These are phyloP conservation scores for Sarcophaga subvicina DNA, from an alignment of 2,888 invertebrate species.

Conservation along the genomic window DNA sequence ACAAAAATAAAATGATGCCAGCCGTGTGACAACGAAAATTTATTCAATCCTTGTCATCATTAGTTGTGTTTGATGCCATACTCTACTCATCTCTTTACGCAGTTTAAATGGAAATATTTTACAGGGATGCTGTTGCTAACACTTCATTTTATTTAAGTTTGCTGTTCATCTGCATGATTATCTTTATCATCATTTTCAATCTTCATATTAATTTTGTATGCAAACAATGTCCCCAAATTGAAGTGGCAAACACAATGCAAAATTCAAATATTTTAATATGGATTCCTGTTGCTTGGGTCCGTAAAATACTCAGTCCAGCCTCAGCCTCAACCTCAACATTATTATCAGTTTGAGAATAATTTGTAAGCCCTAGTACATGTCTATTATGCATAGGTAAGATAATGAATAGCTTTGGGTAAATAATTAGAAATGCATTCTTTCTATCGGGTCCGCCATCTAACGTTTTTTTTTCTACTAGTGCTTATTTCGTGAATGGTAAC, in stretches of 20 bases:
- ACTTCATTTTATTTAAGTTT: slow-evolving; percentile 11
- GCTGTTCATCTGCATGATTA: slow-evolving; percentile 11
- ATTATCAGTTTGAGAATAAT: slow-evolving; percentile 25
- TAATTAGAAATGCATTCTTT: neutral
- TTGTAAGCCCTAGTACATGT: neutral
- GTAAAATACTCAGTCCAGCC: neutral
- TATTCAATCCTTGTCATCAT: slow-evolving; percentile 40
- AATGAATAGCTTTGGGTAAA: neutral
- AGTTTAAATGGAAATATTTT: neutral
- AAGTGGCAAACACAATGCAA: slow-evolving; percentile 71
- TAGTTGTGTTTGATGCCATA: slow-evolving; percentile 27
- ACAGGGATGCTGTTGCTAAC: neutral
- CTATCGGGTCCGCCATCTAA: no score
- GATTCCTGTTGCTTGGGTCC: neutral
- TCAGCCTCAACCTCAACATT: slow-evolving; percentile 7
- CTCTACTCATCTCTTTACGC: neutral
- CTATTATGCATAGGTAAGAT: neutral
- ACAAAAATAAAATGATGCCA: neutral
- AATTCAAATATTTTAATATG: slow-evolving; percentile 42
- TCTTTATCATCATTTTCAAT: slow-evolving; percentile 23
- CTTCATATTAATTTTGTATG: slow-evolving; percentile 77
- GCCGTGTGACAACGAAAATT: slow-evolving; percentile 20
- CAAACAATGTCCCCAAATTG: slow-evolving; percentile 79
- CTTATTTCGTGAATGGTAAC: no score
- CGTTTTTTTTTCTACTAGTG: no score